A percentile compares a stretch with the other conserved stretches of the same genome.
Evolutionary conservation across 2,888 invertebrate species (phyloP).

Genomic region (Bembecia ichneumoniformis): DNA sequence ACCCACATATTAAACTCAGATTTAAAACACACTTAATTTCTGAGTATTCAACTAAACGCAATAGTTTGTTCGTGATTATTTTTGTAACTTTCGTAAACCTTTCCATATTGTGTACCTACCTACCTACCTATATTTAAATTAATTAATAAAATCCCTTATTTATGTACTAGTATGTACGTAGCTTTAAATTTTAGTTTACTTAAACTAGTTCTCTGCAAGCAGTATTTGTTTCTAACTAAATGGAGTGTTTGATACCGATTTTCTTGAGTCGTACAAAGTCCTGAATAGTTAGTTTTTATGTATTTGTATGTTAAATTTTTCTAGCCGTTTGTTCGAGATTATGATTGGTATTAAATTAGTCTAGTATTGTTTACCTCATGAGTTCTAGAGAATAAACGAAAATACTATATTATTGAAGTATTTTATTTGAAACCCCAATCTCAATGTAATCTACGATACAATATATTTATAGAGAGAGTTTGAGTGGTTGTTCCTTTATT

Average conservation of each 20-base stretch:
- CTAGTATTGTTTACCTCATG: slow-evolving; percentile 71
- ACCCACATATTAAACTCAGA: no score
- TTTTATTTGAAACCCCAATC: slow-evolving; percentile 17
- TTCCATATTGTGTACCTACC: no score
- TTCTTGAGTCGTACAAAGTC: slow-evolving; percentile 26
- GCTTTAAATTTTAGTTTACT: slow-evolving; percentile 54
- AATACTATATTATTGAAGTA: slow-evolving; percentile 37
- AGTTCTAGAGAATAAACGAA: slow-evolving; percentile 68
- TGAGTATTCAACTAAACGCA: no score
- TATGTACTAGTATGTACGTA: slow-evolving; percentile 28
- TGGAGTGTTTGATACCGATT: slow-evolving; percentile 39
- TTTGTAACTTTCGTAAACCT: no score
- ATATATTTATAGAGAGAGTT: no score
- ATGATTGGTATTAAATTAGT: slow-evolving; percentile 56
- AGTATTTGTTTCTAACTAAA: slow-evolving; percentile 36
- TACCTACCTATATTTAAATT: no score
- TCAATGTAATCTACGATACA: no score
- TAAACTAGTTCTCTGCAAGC: slow-evolving; percentile 29
- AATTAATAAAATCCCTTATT: no score
- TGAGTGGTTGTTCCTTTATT: no score
- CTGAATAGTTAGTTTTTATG: slow-evolving; percentile 10
- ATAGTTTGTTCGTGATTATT: no score
- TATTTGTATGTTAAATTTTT: slow-evolving; percentile 22
- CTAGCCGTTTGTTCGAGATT: slow-evolving; percentile 35
- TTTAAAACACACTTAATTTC: no score